Conservation (phyloP, 2,797 vertebrate species). For the Cygnus olor region DNA sequence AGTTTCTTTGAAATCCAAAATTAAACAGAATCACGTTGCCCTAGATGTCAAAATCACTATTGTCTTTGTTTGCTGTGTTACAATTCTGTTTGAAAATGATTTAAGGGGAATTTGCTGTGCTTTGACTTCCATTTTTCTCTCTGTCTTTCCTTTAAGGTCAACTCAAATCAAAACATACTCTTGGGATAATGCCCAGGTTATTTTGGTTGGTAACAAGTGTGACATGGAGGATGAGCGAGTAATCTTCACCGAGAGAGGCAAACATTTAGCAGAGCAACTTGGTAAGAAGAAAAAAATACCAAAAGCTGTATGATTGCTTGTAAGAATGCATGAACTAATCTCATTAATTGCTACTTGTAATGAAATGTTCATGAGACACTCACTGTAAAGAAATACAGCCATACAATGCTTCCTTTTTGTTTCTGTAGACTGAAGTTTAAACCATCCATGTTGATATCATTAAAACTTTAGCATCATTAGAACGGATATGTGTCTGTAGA, state of each 20-base stretch:
- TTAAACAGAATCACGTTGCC: background rate
- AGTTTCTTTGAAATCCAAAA: background rate
- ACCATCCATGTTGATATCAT: background rate
- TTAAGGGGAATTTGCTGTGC: background rate
- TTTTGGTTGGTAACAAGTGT: slow-evolving; percentile 95
- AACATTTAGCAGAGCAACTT: slow-evolving; percentile 93
- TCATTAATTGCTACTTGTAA: background rate
- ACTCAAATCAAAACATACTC: slow-evolving; percentile 99
- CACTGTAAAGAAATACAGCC: background rate
- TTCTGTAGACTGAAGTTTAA: background rate
- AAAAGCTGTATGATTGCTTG: background rate
- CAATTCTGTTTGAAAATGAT: background rate
- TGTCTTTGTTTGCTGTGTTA: background rate
- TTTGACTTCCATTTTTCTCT: slow-evolving; percentile 30
- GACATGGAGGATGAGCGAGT: slow-evolving; percentile 98
- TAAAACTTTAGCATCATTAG: background rate
- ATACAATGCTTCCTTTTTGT: background rate
- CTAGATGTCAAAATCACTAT: slow-evolving; percentile 13
- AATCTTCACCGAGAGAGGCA: slow-evolving; percentile 90
- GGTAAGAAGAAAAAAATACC: slow-evolving; percentile 78
- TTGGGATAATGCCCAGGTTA: slow-evolving; percentile 98
- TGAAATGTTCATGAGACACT: background rate
- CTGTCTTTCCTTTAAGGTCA: slow-evolving; percentile 83
- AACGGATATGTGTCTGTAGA: background rate
- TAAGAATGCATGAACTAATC: background rate